Evolutionary conservation across 2,113 vertebrate genomes (phyloP).

Genomic region (Ceuthmochares aereus): DNA sequence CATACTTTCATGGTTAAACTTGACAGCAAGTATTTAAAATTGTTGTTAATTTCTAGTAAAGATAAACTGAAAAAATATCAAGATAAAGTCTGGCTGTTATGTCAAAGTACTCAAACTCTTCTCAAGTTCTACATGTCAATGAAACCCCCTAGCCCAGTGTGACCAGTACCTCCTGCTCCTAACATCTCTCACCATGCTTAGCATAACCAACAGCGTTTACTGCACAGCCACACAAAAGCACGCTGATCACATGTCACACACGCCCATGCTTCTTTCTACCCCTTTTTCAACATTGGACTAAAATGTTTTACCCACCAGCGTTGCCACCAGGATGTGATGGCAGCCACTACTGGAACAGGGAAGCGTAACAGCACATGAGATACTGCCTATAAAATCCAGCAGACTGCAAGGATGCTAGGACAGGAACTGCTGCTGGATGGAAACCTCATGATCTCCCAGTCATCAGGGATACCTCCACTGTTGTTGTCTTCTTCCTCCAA

Average conservation of each 20-base stretch:
- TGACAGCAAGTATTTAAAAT: neutral
- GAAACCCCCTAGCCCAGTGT: neutral
- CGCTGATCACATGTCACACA: fast-evolving
- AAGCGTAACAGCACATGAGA: neutral
- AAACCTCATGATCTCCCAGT: fast-evolving
- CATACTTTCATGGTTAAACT: too few species aligned
- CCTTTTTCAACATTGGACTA: neutral
- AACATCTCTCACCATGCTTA: neutral
- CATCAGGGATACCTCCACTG: neutral
- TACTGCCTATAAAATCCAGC: neutral
- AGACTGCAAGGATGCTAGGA: neutral
- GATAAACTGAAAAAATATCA: neutral
- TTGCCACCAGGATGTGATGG: neutral
- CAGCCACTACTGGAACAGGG: neutral
- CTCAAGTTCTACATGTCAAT: neutral
- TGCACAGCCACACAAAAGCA: fast-evolving
- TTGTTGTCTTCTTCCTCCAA: fast-evolving
- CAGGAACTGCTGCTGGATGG: neutral
- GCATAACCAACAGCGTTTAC: neutral
- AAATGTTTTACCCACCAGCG: neutral
- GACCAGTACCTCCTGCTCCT: neutral
- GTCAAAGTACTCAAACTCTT: neutral
- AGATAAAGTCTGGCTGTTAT: neutral
- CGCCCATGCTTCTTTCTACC: neutral
- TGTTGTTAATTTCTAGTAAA: neutral